Evolutionary conservation across 2,113 vertebrate species (phyloP), one percentile per base, ranked within the genome.

Genomic region (Amphilophus citrinellus): DNA sequence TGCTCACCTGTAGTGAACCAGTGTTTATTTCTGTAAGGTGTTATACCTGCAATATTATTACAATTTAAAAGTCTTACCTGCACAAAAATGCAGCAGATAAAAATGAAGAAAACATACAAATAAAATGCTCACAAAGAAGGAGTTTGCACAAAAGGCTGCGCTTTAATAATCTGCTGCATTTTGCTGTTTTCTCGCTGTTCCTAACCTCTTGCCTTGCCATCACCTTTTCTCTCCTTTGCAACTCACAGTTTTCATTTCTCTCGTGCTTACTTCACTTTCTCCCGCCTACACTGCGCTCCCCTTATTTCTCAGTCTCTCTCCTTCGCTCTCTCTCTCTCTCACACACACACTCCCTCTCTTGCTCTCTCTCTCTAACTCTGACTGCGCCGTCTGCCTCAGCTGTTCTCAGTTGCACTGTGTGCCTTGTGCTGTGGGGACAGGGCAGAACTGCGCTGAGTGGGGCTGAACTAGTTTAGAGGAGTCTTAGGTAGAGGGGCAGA

Each of bases 381-480:
- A 88, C 88, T 92, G 14, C 53, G 79, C 92, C 87, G 94, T 91
- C 89, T 92, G 91, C 90, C 84, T 92, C 93, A 92, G 93, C 94
- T 94, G 94, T 93, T 94, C 91, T 94, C 94, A 95, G 85, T 95
- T 92, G 91, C 87, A 88, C 90, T 87, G 89, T 92, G 92, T 89
- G 91, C 83, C 86, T 91, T 87, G 93, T 65, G 92, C 88, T 82
- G 94, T 84, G 88, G 89, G 89, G 92, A 94, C 89, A 86, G 89
- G 88, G 75, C 89, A 91, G 91, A 86, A 89, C 88, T 84, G 89
- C 24, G 59, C 91, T 89, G 86, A 93, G 78, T 92, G 87, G 83
- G 77, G 81, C 87, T 91, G 85, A 91, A 91, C 88, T 86, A 76
- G 83, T 88, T 90, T 84, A 88, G 61, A 90, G 76, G 59, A 89